Base-by-base conservation (phyloP, 2,113 vertebrate genomes). In the Mellivora capensis region DNA sequence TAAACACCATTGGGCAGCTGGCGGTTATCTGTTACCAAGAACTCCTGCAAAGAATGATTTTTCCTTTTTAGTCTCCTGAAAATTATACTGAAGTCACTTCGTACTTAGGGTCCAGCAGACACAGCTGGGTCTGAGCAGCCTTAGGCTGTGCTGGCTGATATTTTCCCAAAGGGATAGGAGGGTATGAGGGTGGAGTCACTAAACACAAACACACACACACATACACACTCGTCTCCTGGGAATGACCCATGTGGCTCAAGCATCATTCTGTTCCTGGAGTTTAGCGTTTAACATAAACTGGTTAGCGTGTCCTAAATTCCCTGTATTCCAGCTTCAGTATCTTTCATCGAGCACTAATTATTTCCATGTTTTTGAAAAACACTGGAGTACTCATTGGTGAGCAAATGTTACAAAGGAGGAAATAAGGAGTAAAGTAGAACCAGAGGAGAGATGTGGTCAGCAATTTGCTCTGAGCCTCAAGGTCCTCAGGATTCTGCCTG, bases 1-100 rank as follows among this genome's bases (percentile, higher is more conserved):
- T 87, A 98, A 79, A 97, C 74, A 0, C 98, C 98, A 4, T 83
- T 96, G 1, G 99, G 98, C n/a, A 98, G 97, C 95, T 98, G 97
- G 23, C 89, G 98, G 97, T 98, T 97, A 44, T 99, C 97, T 39
- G 99, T 94, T 87, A 99, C 99, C 37, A 98, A 96, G 37, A 97
- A 94, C 11, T 96, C 94, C 99, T 99, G 97, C 10, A 97, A 97
- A 97, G 69, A 94, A 96, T 87, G 29, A 94, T 77, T 39, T 59
- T 86, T 93, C 34, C 54, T 79, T 81, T 93, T 96, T 7, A 96
- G 77, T 80, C 92, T 96, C 87, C 87, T 86, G 47, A 87, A 92
- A 96, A 93, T 71, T 82, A 44, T 74, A 84, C 20, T 20, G 54
- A 54, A 62, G 9, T 77, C 25, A 34, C 72, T 87, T 79, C 2